A percentile compares a stretch with the other conserved stretches of the same genome.
These are phyloP conservation scores for Drosophila demipolita DNA, from an alignment of 2,888 invertebrate species.

Conservation along the genomic window DNA sequence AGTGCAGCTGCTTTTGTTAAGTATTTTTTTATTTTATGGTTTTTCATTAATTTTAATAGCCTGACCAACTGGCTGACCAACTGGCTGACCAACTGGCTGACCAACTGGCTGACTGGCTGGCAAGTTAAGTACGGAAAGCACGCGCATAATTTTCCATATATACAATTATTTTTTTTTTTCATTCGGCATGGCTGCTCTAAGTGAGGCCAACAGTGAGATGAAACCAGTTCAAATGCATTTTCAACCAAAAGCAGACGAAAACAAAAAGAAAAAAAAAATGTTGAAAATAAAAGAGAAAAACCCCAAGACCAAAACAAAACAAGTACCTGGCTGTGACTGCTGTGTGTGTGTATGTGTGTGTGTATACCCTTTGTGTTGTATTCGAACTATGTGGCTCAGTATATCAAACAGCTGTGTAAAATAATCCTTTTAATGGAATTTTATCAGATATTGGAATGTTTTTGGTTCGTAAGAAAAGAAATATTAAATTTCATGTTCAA, in stretches of 20 bases:
- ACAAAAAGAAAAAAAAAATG: slow-evolving; percentile 1
- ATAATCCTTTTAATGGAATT: neutral
- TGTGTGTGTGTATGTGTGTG: neutral
- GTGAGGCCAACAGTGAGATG: slow-evolving; percentile 27
- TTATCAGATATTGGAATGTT: no score
- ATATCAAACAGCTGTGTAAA: neutral
- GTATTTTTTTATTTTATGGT: slow-evolving; percentile 19
- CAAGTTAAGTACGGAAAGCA: slow-evolving; percentile 28
- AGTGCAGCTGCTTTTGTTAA: slow-evolving; percentile 17
- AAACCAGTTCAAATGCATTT: slow-evolving; percentile 45
- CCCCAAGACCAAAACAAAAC: slow-evolving; percentile 14
- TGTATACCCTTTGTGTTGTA: neutral
- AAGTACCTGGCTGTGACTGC: slow-evolving; percentile 19
- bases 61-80: slow-evolving; percentile 20
- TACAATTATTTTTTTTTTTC: neutral
- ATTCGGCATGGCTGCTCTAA: neutral
- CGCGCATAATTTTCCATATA: slow-evolving; percentile 30
- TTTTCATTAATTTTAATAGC: slow-evolving; percentile 40
- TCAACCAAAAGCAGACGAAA: slow-evolving; percentile 31
- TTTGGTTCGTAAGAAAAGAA: no score
- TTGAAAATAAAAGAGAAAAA: neutral
- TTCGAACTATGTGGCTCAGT: neutral
- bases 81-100: slow-evolving; percentile 14
- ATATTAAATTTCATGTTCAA: no score
- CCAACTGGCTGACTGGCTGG: slow-evolving; percentile 8